Evolutionary conservation across 2,113 vertebrate species (phyloP).

Genomic region (Gobio gobio): DNA sequence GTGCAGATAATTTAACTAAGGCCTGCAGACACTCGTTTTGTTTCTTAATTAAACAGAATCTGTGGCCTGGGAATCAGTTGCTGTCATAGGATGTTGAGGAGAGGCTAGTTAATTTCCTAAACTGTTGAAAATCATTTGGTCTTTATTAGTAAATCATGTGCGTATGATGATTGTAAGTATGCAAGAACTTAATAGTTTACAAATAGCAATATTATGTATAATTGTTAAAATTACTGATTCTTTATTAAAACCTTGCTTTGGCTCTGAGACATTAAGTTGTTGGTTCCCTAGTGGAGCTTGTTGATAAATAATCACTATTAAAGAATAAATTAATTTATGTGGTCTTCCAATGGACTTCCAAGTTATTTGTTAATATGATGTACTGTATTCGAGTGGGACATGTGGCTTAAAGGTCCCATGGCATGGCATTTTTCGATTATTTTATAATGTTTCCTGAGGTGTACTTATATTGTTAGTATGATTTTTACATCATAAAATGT

Average conservation of each 20-base stretch:
- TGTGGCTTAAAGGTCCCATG: no score
- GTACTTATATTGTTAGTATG: no score
- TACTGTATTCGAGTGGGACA: neutral
- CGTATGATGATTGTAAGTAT: neutral
- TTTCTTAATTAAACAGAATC: slow-evolving; percentile 38
- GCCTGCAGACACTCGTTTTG: slow-evolving; percentile 8
- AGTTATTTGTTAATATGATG: neutral
- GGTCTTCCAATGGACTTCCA: neutral
- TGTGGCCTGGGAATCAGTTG: neutral
- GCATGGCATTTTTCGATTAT: no score
- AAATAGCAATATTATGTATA: no score
- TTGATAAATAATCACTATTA: neutral
- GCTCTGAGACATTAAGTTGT: neutral
- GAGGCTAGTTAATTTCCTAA: neutral
- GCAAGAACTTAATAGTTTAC: no score
- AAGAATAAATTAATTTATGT: neutral
- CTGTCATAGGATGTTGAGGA: neutral
- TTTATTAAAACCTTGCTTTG: no score
- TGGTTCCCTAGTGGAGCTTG: neutral
- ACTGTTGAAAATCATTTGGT: neutral
- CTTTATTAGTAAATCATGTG: neutral
- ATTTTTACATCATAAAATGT: no score
- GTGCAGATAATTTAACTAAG: slow-evolving; percentile 15
- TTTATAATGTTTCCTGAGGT: no score
- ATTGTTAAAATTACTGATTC: neutral